A percentile compares a stretch with the other conserved stretches of the same genome.
Conservation (phyloP, 2,113 vertebrate genomes). For the Blennius ocellaris region DNA sequence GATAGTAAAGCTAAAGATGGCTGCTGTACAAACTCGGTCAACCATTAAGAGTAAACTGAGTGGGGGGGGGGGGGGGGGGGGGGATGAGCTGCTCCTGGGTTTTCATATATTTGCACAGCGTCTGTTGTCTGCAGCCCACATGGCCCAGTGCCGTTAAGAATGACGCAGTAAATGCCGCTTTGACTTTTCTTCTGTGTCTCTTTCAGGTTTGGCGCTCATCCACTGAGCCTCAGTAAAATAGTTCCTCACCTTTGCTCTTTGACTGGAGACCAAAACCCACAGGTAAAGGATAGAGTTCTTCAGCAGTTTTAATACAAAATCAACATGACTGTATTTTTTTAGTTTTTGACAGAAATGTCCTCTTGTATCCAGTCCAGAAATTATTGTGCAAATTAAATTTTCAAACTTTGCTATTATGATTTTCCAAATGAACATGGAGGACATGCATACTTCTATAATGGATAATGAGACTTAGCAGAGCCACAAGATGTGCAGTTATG, state of each 20-base stretch:
- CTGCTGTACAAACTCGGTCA: background rate
- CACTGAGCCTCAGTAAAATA: slow-evolving; percentile 91
- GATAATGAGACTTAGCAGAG: too few relatives aligned
- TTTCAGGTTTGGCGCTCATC: slow-evolving; percentile 87
- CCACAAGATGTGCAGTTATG: too few relatives aligned
- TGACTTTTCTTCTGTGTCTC: background rate
- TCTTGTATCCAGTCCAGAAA: too few relatives aligned
- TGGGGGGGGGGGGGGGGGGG: too few relatives aligned
- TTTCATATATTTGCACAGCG: background rate
- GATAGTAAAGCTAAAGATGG: slow-evolving; percentile 7
- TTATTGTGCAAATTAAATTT: too few relatives aligned
- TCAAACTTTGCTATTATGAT: too few relatives aligned
- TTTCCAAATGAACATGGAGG: too few relatives aligned
- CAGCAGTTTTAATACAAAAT: background rate
- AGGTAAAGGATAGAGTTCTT: slow-evolving; percentile 82
- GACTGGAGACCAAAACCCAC: slow-evolving; percentile 93
- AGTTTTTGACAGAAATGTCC: too few relatives aligned
- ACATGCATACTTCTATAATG: too few relatives aligned
- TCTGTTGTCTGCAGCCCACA: background rate
- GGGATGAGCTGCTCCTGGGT: background rate
- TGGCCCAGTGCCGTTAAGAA: background rate
- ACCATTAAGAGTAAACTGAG: background rate
- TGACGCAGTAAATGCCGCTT: background rate
- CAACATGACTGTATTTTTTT: background rate
- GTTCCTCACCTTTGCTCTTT: slow-evolving; percentile 91